Evolutionary conservation across 1,140 invertebrate species (phyloP).

Genomic region (Lasaia peninsularis): DNA sequence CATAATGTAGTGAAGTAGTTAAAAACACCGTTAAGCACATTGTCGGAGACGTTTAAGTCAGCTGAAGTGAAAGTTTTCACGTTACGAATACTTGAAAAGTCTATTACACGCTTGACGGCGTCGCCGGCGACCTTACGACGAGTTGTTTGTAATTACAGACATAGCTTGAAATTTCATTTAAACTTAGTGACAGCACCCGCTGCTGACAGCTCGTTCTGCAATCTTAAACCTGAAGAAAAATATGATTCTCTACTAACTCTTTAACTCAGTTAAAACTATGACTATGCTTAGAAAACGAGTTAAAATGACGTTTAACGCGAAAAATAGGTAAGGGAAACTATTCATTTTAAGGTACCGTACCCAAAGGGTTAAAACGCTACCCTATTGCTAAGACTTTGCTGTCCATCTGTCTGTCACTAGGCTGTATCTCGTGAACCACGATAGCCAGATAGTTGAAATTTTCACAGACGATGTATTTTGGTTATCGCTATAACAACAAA

Average conservation of each 20-base stretch:
- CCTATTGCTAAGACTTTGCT: no score
- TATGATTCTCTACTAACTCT: not conserved
- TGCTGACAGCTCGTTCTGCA: constrained; percentile 26
- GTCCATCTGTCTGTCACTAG: no score
- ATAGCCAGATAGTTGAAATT: no score
- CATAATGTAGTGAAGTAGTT: constrained; percentile 60
- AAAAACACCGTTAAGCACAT: constrained; percentile 73
- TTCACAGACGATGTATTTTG: no score
- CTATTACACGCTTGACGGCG: constrained; percentile 69
- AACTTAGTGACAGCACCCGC: constrained; percentile 59
- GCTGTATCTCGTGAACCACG: no score
- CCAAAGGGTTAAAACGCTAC: no score
- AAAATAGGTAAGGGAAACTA: no score
- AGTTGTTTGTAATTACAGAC: constrained; percentile 70
- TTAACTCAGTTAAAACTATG: not conserved
- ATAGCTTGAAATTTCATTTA: constrained; percentile 70
- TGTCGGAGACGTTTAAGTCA: constrained; percentile 61
- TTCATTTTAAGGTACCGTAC: no score
- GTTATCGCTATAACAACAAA: no score
- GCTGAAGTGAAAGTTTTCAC: constrained; percentile 67
- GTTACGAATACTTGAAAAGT: constrained; percentile 75
- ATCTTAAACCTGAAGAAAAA: not conserved
- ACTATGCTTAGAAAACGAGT: no score
- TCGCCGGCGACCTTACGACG: constrained; percentile 48
- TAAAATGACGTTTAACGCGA: no score